phyloP scores from a whole-genome alignment of 2,888 invertebrate genomes.

The Seira sanloemensis region DNA sequence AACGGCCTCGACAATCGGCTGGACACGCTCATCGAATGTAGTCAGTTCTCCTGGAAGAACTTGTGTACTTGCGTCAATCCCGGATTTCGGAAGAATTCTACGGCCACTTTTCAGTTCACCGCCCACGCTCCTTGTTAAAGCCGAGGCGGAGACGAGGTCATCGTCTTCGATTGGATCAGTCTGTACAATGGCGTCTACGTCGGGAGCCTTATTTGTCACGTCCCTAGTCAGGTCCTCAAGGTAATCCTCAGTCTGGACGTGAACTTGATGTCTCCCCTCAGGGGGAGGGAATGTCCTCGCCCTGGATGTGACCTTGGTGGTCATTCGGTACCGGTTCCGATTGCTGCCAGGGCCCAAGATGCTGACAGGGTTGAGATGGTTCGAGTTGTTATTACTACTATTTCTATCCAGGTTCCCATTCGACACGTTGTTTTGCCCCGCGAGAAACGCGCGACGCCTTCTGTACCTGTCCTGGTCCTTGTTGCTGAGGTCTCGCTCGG shows the following conservation, averaged over 20 bases:
- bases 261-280: constrained; percentile 88
- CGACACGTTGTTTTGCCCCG: background rate
- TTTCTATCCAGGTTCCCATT: too few species aligned
- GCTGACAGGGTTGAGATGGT: background rate
- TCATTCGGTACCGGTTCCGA: constrained; percentile 56
- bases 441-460: constrained; percentile 34
- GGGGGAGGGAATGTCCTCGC: constrained; percentile 80
- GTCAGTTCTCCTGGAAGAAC: constrained; percentile 93
- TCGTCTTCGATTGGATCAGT: constrained; percentile 67
- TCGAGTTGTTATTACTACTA: background rate
- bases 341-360: too few species aligned
- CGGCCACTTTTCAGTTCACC: constrained; percentile 87
- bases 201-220: constrained; percentile 40
- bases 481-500: constrained; percentile 33
- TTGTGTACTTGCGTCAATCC: constrained; percentile 89
- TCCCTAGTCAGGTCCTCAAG: constrained; percentile 82
- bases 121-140: background rate
- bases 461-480: constrained; percentile 36
- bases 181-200: constrained; percentile 69
- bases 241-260: constrained; percentile 92
- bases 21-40: constrained; percentile 94
- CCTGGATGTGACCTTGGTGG: constrained; percentile 59
- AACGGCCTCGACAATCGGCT: constrained; percentile 91
- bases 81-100: constrained; percentile 83
- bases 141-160: constrained; percentile 17